These are phyloP conservation scores for Suillia variegata DNA, from an alignment of 2,888 invertebrate species.

Conservation along the genomic window DNA sequence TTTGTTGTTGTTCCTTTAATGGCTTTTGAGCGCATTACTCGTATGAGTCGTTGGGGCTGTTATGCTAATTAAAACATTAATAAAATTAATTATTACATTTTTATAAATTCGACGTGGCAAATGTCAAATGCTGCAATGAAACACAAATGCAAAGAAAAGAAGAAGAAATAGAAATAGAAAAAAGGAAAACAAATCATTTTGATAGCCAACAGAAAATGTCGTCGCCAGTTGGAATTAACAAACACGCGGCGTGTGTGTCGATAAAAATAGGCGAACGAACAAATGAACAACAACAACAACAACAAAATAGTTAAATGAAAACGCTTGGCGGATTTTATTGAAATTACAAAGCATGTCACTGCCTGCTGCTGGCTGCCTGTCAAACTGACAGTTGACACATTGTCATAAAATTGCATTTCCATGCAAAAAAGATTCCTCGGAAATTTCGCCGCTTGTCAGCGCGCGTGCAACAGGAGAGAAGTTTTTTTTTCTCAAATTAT, in stretches of 20 bases:
- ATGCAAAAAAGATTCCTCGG: too few relatives aligned
- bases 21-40: neutral
- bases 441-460: too few relatives aligned
- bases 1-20: too few relatives aligned
- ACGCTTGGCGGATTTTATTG: neutral
- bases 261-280: neutral
- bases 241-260: too few relatives aligned
- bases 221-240: neutral
- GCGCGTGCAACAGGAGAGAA: too few relatives aligned
- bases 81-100: conserved; percentile 36
- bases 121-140: conserved; percentile 10
- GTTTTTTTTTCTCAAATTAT: too few relatives aligned
- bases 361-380: conserved; percentile 11
- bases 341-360: conserved; percentile 6
- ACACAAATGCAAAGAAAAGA: neutral
- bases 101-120: conserved; percentile 21
- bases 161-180: neutral
- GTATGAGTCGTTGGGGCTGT: conserved; percentile 1
- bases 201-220: too few relatives aligned
- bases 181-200: too few relatives aligned
- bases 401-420: conserved; percentile 9
- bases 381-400: conserved; percentile 26
- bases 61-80: conserved; percentile 53
- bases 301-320: conserved; percentile 12
- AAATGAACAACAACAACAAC: neutral